A percentile compares a stretch with the other conserved stretches of the same genome.
Evolutionary conservation across 2,113 vertebrate genomes (phyloP).

Genomic region (Amphiprion percula): DNA sequence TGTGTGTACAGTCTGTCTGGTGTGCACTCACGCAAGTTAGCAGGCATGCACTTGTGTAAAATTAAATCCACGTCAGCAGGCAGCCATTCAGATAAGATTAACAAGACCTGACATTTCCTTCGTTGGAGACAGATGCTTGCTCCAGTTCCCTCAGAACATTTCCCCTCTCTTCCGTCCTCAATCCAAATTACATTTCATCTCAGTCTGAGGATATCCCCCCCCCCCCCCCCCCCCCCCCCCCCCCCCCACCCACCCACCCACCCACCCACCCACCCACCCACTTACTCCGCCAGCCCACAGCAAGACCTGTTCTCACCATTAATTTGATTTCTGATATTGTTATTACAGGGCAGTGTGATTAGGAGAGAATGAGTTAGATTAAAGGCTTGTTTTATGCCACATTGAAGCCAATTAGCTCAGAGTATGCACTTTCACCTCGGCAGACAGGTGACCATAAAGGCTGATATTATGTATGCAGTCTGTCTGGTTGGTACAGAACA

Average conservation of each 20-base stretch:
- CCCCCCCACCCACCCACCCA: too few species aligned
- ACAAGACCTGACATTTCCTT: slow-evolving; percentile 79
- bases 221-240: background rate
- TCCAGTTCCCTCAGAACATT: slow-evolving; percentile 69
- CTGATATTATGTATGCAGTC: slow-evolving; percentile 29
- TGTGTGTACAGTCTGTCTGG: too few species aligned
- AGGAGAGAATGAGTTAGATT: slow-evolving; percentile 51
- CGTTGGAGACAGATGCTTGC: slow-evolving; percentile 78
- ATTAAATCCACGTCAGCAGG: slow-evolving; percentile 81
- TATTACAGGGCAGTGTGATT: slow-evolving; percentile 53
- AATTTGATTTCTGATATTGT: slow-evolving; percentile 67
- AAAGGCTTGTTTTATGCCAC: slow-evolving; percentile 59
- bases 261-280: too few species aligned
- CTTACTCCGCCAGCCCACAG: slow-evolving; percentile 41
- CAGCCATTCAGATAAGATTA: slow-evolving; percentile 81
- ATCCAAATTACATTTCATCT: slow-evolving; percentile 68
- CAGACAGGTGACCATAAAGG: slow-evolving; percentile 54
- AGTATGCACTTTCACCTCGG: slow-evolving; percentile 48
- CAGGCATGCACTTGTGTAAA: slow-evolving; percentile 65
- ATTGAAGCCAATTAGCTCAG: slow-evolving; percentile 58
- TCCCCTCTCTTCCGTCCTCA: slow-evolving; percentile 37
- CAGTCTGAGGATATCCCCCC: slow-evolving; percentile 40
- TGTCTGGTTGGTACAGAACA: background rate
- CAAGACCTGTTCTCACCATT: slow-evolving; percentile 57
- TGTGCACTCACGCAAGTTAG: slow-evolving; percentile 35